Evolutionary conservation across 2,113 vertebrate genomes (phyloP), one percentile per base, ranked within the genome.

Genomic region (Silurus meridionalis): DNA sequence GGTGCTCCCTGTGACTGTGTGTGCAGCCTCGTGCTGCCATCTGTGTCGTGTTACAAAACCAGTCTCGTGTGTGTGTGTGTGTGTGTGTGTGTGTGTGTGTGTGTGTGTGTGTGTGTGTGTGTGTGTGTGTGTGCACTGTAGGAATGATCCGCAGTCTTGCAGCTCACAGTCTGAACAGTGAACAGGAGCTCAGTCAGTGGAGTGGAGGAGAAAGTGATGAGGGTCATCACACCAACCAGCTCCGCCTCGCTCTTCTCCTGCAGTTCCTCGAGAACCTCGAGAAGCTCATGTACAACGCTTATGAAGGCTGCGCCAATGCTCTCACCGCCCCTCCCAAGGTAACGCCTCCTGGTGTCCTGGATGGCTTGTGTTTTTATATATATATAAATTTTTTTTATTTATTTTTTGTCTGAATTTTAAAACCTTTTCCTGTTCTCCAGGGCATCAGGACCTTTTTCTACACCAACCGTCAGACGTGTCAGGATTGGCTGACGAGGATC

Each of bases 261-360:
- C 98, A 99, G 91, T 99, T 97, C 88, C 93, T 99, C 89, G 98
- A 99, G 90, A 97, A 99, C 91, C 90, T 99, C 90, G 98, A 99
- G 91, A 99, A 99, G 88, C 90, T 99, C 88, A 99, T 99, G 98
- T 99, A 99, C 92, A 99, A 99, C 52, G 98, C 98, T 2, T 99
- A 99, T 6, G 98, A 99, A 91, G 98, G 98, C 90, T 99, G 97
- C 48, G 97, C 98, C 75, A 99, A 97, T 74, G 98, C 98, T 0
- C 95, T 99, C 53, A 98, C 97, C 0, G 96, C 98, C 11, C 98
- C 98, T 5, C 98, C 98, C 14, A 99, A 99, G 97, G 98, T 99
- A 21, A 25, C 28, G n/a, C 46, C 6, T 13, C 19, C 8, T 5
- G 0, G 57, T 19, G 58, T 37, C 37, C 37, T 37, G 37, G 37